Evolutionary conservation across 2,888 invertebrate species (phyloP).

Genomic region (Melanchra persicariae): DNA sequence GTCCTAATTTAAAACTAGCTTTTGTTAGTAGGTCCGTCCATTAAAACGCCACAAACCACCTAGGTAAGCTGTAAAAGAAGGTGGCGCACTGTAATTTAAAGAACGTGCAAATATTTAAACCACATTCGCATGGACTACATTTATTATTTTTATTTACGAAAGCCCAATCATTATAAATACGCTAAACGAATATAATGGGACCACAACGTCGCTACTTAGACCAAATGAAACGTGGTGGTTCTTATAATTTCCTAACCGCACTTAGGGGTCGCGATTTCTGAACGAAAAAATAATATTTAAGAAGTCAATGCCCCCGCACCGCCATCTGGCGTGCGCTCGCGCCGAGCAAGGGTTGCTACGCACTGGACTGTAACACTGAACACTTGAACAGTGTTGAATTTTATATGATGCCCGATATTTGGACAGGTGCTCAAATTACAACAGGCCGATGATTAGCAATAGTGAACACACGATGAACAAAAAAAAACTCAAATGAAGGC

Average conservation of each 20-base stretch:
- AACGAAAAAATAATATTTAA: conserved; percentile 79
- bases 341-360: conserved; percentile 61
- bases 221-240: conserved; percentile 79
- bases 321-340: conserved; percentile 86
- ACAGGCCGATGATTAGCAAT: background rate
- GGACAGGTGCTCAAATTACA: conserved; percentile 40
- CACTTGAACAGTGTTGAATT: conserved; percentile 33
- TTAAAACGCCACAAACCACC: background rate
- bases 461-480: background rate
- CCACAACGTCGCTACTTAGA: conserved; percentile 79
- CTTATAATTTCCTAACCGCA: conserved; percentile 81
- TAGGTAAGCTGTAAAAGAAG: background rate
- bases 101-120: conserved; percentile 41
- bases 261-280: conserved; percentile 86
- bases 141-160: conserved; percentile 37
- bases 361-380: conserved; percentile 55
- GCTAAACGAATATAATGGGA: conserved; percentile 50
- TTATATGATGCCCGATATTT: conserved; percentile 39
- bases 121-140: conserved; percentile 17
- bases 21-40: background rate
- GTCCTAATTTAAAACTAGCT: background rate
- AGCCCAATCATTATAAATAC: conserved; percentile 53
- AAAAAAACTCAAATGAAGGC: background rate
- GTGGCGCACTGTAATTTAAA: conserved; percentile 20
- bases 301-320: conserved; percentile 85